Conservation (phyloP, 1,140 invertebrate species). For the Lordiphosa mommai region DNA sequence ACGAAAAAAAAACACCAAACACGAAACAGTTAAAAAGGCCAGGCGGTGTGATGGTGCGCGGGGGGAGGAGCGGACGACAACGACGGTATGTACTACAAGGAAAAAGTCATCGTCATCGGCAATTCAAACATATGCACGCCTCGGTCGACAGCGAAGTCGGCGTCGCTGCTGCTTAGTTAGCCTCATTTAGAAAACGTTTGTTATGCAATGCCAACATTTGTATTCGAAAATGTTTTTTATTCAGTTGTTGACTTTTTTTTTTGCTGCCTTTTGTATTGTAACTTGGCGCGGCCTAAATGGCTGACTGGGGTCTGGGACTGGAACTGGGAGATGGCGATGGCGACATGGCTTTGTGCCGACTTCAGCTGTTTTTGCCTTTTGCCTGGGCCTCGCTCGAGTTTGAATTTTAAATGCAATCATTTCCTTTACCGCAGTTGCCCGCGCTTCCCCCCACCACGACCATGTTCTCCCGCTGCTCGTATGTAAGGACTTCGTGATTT, state of each 20-base stretch:
- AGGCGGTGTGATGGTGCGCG: slow-evolving; percentile 6
- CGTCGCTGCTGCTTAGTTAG: slow-evolving; percentile 69
- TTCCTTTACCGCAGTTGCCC: slow-evolving; percentile 70
- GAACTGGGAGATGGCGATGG: slow-evolving; percentile 12
- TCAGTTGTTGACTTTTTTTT: slow-evolving; percentile 73
- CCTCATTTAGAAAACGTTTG: slow-evolving; percentile 79
- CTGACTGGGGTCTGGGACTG: slow-evolving; percentile 30
- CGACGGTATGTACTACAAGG: slow-evolving; percentile 40
- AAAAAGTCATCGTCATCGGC: slow-evolving; percentile 76
- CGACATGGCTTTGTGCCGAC: slow-evolving; percentile 63
- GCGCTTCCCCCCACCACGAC: slow-evolving; percentile 3
- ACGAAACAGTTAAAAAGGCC: slow-evolving; percentile 71
- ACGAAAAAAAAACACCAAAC: slow-evolving; percentile 63
- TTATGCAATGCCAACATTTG: slow-evolving; percentile 79
- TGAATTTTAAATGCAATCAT: slow-evolving; percentile 79
- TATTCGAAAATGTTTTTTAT: slow-evolving; percentile 79
- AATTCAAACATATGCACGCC: slow-evolving; percentile 78
- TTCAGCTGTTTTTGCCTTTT: slow-evolving; percentile 43
- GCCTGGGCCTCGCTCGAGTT: slow-evolving; percentile 42
- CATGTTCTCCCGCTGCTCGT: background rate
- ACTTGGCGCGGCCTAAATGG: slow-evolving; percentile 67
- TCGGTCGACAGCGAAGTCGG: slow-evolving; percentile 9
- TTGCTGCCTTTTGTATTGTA: slow-evolving; percentile 34
- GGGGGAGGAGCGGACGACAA: background rate
- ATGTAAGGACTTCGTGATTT: slow-evolving; percentile 74